Percentiles rank a stretch among this genome's conserved stretches.
Evolutionary conservation across 2,888 invertebrate genomes (phyloP).

Genomic region (Willowsia nigromaculata): DNA sequence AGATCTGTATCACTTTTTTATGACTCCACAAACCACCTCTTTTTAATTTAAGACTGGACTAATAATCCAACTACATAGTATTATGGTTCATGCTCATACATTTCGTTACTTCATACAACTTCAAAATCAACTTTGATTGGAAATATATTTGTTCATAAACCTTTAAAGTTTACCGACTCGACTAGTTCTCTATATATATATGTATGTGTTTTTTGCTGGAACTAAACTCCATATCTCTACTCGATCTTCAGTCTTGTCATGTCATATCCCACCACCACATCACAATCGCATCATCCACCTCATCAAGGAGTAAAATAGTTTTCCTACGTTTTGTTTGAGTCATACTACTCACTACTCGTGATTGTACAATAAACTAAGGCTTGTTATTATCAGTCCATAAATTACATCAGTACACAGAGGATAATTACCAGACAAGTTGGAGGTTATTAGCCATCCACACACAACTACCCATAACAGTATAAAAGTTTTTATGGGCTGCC

Average conservation of each 20-base stretch:
- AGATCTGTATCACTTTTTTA: no score
- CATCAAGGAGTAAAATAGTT: neutral
- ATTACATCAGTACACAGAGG: neutral
- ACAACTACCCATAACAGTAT: neutral
- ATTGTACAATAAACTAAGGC: constrained; percentile 20
- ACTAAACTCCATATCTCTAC: neutral
- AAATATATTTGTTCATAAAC: constrained; percentile 20
- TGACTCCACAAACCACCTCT: no score
- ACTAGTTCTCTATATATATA: no score
- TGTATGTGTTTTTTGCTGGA: neutral
- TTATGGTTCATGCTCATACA: neutral
- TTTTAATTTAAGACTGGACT: no score
- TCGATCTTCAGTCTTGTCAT: neutral
- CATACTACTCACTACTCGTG: no score
- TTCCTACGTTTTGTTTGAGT: neutral
- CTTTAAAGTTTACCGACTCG: constrained; percentile 14
- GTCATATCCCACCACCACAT: neutral
- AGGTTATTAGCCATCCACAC: neutral
- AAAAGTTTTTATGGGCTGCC: neutral
- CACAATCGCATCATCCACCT: neutral
- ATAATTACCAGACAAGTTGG: constrained; percentile 5
- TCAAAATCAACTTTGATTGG: neutral
- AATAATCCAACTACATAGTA: no score
- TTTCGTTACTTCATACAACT: neutral
- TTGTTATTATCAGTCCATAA: constrained; percentile 25